These are phyloP conservation scores for Anarsia innoxiella DNA, from an alignment of 2,888 invertebrate genomes.

Conservation along the genomic window DNA sequence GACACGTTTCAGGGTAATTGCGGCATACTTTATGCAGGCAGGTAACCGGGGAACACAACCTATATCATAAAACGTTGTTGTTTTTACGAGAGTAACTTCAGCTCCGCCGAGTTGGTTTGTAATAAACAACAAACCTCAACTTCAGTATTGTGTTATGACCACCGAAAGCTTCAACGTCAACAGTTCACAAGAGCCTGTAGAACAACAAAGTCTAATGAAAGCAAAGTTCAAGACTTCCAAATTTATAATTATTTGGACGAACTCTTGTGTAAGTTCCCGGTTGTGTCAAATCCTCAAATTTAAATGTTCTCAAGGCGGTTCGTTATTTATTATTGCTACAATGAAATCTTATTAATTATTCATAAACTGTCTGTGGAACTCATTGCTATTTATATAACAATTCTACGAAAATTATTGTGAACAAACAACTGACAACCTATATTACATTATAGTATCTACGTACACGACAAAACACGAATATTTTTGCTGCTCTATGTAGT, in stretches of 20 bases:
- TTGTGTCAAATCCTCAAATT: conserved; percentile 7
- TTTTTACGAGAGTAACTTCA: conserved; percentile 7
- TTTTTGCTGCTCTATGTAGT: too few relatives aligned
- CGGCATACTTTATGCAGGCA: conserved; percentile 9
- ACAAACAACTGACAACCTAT: too few relatives aligned
- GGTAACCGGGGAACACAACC: neutral
- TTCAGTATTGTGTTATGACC: conserved; percentile 8
- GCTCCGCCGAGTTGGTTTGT: conserved; percentile 2
- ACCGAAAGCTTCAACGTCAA: conserved; percentile 11
- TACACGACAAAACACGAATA: too few relatives aligned
- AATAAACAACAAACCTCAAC: conserved; percentile 6
- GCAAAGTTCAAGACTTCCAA: conserved; percentile 10
- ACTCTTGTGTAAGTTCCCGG: conserved; percentile 9
- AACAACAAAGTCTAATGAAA: conserved; percentile 12
- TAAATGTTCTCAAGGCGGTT: conserved; percentile 2
- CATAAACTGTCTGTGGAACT: too few relatives aligned
- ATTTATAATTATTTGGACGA: conserved; percentile 6
- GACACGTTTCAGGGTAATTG: conserved; percentile 9
- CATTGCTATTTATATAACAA: too few relatives aligned
- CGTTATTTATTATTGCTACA: neutral
- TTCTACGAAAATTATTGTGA: too few relatives aligned
- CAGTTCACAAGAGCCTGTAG: conserved; percentile 11
- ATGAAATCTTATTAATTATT: conserved; percentile 7
- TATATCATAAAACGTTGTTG: conserved; percentile 1
- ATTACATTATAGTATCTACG: too few relatives aligned